phyloP scores from a whole-genome alignment of 2,888 invertebrate genomes.

The Asteroscopus sphinx region DNA sequence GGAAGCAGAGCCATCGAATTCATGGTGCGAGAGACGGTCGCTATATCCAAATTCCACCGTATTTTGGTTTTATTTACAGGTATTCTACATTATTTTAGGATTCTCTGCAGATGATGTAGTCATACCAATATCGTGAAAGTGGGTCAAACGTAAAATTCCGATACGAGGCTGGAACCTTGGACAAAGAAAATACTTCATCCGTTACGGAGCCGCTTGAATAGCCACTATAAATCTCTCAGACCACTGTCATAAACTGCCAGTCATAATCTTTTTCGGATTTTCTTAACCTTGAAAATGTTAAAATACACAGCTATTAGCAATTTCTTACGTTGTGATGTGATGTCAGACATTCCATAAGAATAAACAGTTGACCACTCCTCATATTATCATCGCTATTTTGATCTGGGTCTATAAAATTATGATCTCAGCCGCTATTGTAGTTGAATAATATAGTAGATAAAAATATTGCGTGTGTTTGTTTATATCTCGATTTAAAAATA shows the following conservation, averaged over 20 bases:
- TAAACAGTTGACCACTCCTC: too few relatives aligned
- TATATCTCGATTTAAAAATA: neutral
- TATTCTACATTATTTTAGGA: too few relatives aligned
- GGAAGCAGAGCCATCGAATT: too few relatives aligned
- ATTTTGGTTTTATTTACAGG: too few relatives aligned
- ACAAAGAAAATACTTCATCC: neutral
- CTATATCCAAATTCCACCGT: too few relatives aligned
- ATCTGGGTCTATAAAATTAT: conserved; percentile 12
- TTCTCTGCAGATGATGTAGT: neutral
- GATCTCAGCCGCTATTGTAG: conserved; percentile 19
- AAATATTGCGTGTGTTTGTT: neutral
- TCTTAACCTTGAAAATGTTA: neutral
- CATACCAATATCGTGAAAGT: neutral
- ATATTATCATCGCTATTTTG: conserved; percentile 28
- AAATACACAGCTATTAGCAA: too few relatives aligned
- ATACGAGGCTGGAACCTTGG: neutral
- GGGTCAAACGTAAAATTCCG: neutral
- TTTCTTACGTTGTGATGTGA: conserved; percentile 6
- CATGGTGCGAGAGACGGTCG: too few relatives aligned
- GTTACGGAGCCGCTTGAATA: neutral
- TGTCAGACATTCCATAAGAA: conserved; percentile 17
- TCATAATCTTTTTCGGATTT: neutral
- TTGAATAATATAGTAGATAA: neutral
- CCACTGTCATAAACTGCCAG: neutral
- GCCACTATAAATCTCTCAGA: too few relatives aligned